Evolutionary conservation across 2,888 invertebrate species (phyloP).

Genomic region (Habrosyne pyritoides): DNA sequence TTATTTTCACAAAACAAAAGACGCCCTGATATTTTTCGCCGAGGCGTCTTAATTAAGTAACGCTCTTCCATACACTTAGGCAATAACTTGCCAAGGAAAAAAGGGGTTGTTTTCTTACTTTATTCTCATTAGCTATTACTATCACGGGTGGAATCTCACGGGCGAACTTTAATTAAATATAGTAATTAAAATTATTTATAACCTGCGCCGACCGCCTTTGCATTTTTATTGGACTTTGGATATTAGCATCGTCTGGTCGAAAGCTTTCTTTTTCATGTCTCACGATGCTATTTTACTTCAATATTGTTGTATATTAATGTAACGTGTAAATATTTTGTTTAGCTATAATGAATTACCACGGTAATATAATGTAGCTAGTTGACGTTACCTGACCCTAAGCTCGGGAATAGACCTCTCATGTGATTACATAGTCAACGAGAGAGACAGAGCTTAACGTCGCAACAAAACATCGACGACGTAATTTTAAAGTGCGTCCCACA

Average conservation of each 20-base stretch:
- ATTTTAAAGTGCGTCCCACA: no score
- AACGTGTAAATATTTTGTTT: no score
- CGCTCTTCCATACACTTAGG: constrained; percentile 5
- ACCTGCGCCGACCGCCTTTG: constrained; percentile 56
- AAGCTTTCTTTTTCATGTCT: no score
- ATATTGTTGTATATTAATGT: no score
- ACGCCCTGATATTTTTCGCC: not conserved
- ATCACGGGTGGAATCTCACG: constrained; percentile 49
- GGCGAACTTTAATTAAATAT: constrained; percentile 69
- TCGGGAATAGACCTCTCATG: no score
- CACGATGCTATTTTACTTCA: no score
- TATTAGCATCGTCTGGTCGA: constrained; percentile 38
- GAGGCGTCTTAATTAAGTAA: constrained; percentile 7
- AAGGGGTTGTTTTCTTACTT: constrained; percentile 34
- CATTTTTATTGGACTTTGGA: constrained; percentile 73
- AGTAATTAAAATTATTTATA: constrained; percentile 80
- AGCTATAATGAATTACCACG: no score
- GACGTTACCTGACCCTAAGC: no score
- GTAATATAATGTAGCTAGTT: no score
- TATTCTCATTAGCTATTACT: constrained; percentile 49
- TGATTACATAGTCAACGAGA: no score
- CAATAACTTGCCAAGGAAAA: constrained; percentile 12
- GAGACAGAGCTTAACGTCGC: no score
- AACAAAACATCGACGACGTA: no score
- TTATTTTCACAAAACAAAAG: not conserved